Evolutionary conservation across 2,797 vertebrate species (phyloP).

Genomic region (Ptychobarbus kaznakovi): DNA sequence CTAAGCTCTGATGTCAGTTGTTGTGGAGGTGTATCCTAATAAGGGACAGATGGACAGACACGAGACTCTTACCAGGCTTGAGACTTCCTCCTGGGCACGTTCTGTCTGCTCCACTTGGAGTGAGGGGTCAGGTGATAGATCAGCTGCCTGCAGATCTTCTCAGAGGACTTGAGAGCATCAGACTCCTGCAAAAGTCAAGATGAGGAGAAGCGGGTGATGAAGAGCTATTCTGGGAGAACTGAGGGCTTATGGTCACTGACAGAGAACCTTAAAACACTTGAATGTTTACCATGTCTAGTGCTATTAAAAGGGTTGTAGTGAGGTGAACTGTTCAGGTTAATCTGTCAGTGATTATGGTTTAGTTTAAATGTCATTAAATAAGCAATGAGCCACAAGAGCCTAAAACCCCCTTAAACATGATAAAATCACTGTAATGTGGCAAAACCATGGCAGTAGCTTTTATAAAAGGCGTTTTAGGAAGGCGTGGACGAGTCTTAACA

Average conservation of each 20-base stretch:
- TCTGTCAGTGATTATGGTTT: neutral
- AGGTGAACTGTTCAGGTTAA: neutral
- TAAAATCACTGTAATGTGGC: neutral
- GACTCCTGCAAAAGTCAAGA: constrained; percentile 74
- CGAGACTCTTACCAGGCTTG: constrained; percentile 83
- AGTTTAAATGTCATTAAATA: neutral
- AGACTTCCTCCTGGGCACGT: constrained; percentile 82
- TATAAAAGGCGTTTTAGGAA: neutral
- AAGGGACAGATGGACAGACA: constrained; percentile 38
- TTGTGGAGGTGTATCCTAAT: constrained; percentile 2
- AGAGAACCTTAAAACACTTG: neutral
- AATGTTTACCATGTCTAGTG: neutral
- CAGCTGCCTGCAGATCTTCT: constrained; percentile 90
- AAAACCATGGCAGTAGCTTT: neutral
- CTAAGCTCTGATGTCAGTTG: constrained; percentile 23
- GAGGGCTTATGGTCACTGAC: constrained; percentile 16
- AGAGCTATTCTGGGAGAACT: neutral
- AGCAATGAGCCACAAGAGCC: neutral
- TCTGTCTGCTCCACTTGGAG: constrained; percentile 82
- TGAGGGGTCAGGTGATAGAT: constrained; percentile 91
- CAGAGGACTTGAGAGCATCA: constrained; percentile 84
- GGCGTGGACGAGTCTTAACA: no score
- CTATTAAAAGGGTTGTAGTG: neutral
- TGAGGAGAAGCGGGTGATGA: constrained; percentile 37
- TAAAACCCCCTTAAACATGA: neutral